These are phyloP conservation scores for Synanthedon andrenaeformis DNA, from an alignment of 2,888 invertebrate genomes.

Conservation along the genomic window DNA sequence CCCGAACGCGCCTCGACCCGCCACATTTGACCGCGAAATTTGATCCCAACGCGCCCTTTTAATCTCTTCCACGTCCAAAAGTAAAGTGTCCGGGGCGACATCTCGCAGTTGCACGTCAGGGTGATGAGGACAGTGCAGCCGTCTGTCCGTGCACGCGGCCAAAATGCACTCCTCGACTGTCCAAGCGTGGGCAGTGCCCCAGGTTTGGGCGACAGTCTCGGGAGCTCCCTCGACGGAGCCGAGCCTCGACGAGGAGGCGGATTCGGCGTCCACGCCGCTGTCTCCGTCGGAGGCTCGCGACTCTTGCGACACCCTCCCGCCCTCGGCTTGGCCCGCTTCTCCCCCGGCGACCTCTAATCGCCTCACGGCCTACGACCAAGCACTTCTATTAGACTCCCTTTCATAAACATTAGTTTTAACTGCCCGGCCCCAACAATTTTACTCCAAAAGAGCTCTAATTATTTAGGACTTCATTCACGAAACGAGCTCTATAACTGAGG, in stretches of 20 bases:
- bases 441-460: too few species aligned
- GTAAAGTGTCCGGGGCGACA: conserved; percentile 94
- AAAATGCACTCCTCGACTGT: conserved; percentile 97
- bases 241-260: conserved; percentile 81
- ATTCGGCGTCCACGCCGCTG: conserved; percentile 89
- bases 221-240: conserved; percentile 84
- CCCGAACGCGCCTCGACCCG: conserved; percentile 98
- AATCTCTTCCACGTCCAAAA: conserved; percentile 87
- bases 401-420: neutral
- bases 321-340: conserved; percentile 24
- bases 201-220: conserved; percentile 73
- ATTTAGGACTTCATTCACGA: neutral
- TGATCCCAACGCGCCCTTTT: conserved; percentile 86
- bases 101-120: conserved; percentile 78
- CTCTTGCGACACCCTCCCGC: conserved; percentile 73
- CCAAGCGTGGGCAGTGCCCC: conserved; percentile 78
- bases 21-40: conserved; percentile 78
- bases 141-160: conserved; percentile 77
- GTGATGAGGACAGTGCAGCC: conserved; percentile 83
- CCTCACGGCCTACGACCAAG: conserved; percentile 29
- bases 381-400: neutral
- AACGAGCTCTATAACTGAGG: neutral
- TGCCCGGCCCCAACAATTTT: too few species aligned
- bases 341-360: conserved; percentile 39
- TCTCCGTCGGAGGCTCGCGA: conserved; percentile 86